Evolutionary conservation across 1,140 invertebrate genomes (phyloP).

Genomic region (Platorchestia sp.): DNA sequence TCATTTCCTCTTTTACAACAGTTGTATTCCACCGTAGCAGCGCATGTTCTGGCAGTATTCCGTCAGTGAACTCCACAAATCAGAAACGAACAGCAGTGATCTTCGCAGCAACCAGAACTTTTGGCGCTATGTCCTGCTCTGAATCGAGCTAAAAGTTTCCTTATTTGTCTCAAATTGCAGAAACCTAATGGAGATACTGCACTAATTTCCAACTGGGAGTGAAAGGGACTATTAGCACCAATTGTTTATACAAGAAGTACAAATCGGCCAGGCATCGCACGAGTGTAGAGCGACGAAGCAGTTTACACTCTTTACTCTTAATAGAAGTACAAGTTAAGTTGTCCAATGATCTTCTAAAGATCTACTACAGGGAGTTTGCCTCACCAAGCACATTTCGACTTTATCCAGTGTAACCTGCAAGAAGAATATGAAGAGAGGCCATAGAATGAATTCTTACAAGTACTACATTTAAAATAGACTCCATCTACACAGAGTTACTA

Average conservation of each 20-base stretch:
- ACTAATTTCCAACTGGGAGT: too few relatives aligned
- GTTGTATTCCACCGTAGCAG: too few relatives aligned
- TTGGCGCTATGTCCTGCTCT: too few relatives aligned
- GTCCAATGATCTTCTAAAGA: neutral
- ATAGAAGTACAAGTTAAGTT: neutral
- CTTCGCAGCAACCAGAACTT: too few relatives aligned
- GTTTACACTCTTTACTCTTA: neutral
- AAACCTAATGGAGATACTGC: too few relatives aligned
- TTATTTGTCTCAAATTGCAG: too few relatives aligned
- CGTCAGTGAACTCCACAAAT: too few relatives aligned
- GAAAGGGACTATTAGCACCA: neutral
- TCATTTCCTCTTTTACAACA: too few relatives aligned
- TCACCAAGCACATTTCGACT: neutral
- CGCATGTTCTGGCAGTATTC: too few relatives aligned
- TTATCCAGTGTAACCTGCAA: neutral
- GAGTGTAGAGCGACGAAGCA: neutral
- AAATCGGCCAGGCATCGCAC: neutral
- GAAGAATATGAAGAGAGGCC: neutral
- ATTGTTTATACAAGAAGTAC: neutral
- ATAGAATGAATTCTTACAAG: conserved; percentile 4
- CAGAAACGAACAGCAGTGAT: too few relatives aligned
- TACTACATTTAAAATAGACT: conserved; percentile 47
- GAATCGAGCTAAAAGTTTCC: too few relatives aligned
- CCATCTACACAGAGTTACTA: conserved; percentile 34
- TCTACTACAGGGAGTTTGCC: neutral